Base-by-base conservation (phyloP, 2,113 vertebrate genomes). In the Megaceryle maxima region DNA sequence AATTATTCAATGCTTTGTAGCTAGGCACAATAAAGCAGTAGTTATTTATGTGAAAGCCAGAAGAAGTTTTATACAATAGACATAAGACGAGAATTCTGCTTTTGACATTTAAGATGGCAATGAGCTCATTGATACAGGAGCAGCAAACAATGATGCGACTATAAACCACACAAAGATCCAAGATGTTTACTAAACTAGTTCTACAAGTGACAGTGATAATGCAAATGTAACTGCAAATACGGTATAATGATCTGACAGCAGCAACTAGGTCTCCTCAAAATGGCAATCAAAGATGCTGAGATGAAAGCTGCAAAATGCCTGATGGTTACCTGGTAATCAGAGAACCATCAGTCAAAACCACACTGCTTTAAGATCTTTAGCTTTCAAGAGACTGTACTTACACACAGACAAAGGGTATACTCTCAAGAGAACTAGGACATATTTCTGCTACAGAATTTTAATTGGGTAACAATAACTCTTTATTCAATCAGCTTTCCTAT, bases 1-100 rank as follows among this genome's bases (percentile, higher is more conserved):
- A 86, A 93, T 88, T 91, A 88, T 81, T 96, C 63, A 91, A 8
- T 76, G 37, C 29, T 83, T 92, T 87, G 35, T 64, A 85, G 25
- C n/a, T 62, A 81, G 43, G 50, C 50, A 88, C 11, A 82, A 43
- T 70, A 84, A 94, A 92, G 46, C 39, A 63, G 17, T 13, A 60
- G 64, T 63, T 92, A 82, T 88, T 83, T 88, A 90, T 80, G 29
- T 2, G 2, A 76, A 79, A 86, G 28, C 20, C 5, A 2, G 57
- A 19, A 79, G 39, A 62, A 4, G 2, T 73, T 81, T 70, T 68
- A 11, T 50, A 62, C 18, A 46, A 39, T 7, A 91, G 51, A 14
- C 20, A 24, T 46, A 82, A 76, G 44, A 88, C 19, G 3, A 64
- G 35, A 87, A 75, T 83, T 92, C 21, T 5, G 25, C 22, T 90